Percentiles rank a stretch among this genome's conserved stretches.
Conservation (phyloP, 2,113 vertebrate species). For the Eulemur macaco region DNA sequence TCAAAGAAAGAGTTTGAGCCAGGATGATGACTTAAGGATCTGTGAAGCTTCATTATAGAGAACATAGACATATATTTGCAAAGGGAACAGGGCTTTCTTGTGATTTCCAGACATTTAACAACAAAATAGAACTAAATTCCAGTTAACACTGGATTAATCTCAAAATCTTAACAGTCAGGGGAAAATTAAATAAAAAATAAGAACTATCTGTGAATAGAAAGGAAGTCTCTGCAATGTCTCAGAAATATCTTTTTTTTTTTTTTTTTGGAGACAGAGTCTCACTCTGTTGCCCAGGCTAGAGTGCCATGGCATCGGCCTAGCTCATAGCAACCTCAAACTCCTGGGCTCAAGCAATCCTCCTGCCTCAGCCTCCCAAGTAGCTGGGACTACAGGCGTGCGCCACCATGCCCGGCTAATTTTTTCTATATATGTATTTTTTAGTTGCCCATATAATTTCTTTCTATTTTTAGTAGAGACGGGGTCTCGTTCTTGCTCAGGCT, state of each 20-base stretch:
- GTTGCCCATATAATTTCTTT: too few relatives aligned
- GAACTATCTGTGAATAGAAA: neutral
- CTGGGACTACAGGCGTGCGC: too few relatives aligned
- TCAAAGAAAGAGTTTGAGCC: neutral
- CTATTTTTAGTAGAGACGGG: too few relatives aligned
- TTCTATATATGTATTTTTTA: too few relatives aligned
- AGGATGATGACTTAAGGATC: neutral
- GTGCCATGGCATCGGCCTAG: too few relatives aligned
- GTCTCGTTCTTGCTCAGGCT: too few relatives aligned
- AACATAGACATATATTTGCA: neutral
- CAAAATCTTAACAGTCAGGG: neutral
- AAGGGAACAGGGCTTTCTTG: constrained; percentile 25
- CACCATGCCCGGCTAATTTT: too few relatives aligned
- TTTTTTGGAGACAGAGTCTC: too few relatives aligned
- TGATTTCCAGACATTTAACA: constrained; percentile 32
- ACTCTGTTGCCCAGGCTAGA: too few relatives aligned
- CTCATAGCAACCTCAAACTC: too few relatives aligned
- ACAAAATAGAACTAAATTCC: neutral
- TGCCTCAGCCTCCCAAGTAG: too few relatives aligned
- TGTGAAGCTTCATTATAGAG: neutral
- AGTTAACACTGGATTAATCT: neutral
- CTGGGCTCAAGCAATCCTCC: too few relatives aligned
- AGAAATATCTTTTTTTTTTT: neutral
- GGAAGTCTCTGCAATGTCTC: neutral
- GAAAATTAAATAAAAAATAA: constrained; percentile 31